phyloP scores from a whole-genome alignment of 2,113 vertebrate genomes.

The Paramisgurnus dabryanus region DNA sequence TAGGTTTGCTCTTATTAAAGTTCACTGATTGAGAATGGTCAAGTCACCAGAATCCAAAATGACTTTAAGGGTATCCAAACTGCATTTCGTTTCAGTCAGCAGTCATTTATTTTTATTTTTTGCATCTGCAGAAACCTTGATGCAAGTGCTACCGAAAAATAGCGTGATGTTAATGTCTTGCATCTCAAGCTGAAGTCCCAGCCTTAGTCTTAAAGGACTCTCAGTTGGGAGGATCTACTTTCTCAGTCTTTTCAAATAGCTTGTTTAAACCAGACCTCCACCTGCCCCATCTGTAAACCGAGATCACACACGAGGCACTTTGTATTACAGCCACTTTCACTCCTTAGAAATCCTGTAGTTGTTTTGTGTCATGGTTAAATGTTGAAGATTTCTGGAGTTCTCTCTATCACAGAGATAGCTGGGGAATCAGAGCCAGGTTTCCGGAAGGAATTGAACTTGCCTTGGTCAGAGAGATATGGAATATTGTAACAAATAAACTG shows the following conservation, averaged over 20 bases:
- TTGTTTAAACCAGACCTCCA: constrained; percentile 4
- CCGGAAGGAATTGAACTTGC: constrained; percentile 23
- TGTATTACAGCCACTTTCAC: neutral
- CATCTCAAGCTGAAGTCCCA: constrained; percentile 56
- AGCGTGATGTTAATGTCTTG: constrained; percentile 31
- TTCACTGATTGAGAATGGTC: neutral
- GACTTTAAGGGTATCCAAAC: no score
- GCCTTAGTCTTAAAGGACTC: constrained; percentile 65
- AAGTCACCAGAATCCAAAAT: neutral
- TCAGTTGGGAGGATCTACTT: constrained; percentile 52
- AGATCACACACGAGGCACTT: neutral
- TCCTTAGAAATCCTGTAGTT: constrained; percentile 3
- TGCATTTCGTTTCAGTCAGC: no score
- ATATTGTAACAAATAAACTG: constrained; percentile 48
- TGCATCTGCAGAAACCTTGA: constrained; percentile 53
- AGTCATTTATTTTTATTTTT: neutral
- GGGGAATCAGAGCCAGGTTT: neutral
- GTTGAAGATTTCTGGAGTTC: neutral
- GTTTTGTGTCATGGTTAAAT: neutral
- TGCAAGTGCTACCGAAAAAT: constrained; percentile 36
- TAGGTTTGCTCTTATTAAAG: neutral
- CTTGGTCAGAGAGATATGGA: constrained; percentile 38
- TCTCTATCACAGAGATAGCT: neutral
- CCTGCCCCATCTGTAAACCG: neutral
- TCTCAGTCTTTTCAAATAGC: constrained; percentile 8